Evolutionary conservation across 1,140 invertebrate genomes (phyloP), one percentile per base, ranked within the genome.

Genomic region (Drosophila sturtevanti): DNA sequence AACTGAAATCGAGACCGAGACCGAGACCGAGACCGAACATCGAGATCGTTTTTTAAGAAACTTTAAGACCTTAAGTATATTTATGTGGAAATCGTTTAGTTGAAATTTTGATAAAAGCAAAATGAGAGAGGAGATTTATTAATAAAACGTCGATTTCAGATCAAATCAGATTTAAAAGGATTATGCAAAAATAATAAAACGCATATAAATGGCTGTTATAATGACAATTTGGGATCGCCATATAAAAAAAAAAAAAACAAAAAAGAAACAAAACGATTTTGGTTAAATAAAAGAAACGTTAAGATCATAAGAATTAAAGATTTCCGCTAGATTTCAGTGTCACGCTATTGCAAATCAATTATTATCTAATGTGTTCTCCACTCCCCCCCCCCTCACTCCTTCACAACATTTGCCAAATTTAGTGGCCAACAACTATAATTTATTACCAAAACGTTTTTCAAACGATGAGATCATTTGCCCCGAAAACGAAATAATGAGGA

Each of bases 21-120:
- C 10, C 10, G 18, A 37, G 18, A 41, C n/a, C n/a, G 14, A 41
- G 38, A 14, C n/a, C 38, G n/a, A 38, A n/a, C n/a, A 14, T 10
- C 37, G 37, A 41, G n/a, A 16, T 6, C 14, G 0, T n/a, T n/a
- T n/a, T n/a, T n/a, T 31, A 31, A 31, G 27, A 31, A 31, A 31
- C 27, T 41, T 16, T 48, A 21, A 60, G 48, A 59, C 63, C 54
- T 79, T 61, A 37, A 73, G 64, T 74, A 68, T 76, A 68, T 76
- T 76, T 76, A 76, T 76, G 72, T 64, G 68, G 72, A 75, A 75
- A 68, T 58, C 22, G 51, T 38, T 41, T 41, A 63, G 22, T 44
- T 38, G 59, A 74, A 44, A 66, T 69, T 38, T 44, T 37, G n/a
- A 21, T 37, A 31, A 66, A 73, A 65, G 62, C 72, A 69, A 69